Conservation (phyloP, 1,140 invertebrate genomes). For the Aleiodes sp. region DNA sequence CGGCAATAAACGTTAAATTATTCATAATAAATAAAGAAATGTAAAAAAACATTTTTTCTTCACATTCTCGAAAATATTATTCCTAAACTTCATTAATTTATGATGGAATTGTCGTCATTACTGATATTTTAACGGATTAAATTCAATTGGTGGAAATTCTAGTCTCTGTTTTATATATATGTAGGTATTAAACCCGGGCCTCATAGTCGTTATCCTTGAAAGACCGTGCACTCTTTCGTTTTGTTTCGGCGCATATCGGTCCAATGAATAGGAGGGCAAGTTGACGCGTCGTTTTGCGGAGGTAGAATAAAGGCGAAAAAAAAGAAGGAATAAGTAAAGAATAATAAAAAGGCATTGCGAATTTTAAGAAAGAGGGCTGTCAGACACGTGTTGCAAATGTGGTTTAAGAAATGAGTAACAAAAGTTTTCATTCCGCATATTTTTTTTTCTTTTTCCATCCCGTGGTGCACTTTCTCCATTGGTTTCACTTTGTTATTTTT, state of each 20-base stretch:
- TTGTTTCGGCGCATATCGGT: slow-evolving; percentile 56
- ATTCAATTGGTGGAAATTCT: slow-evolving; percentile 28
- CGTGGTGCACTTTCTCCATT: background rate
- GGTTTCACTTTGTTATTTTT: background rate
- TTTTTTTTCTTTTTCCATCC: background rate
- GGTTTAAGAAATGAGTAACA: background rate
- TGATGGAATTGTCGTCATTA: background rate
- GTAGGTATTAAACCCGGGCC: slow-evolving; percentile 39
- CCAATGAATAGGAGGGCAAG: slow-evolving; percentile 46
- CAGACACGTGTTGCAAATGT: background rate
- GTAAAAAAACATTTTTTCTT: background rate
- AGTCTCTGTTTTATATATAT: slow-evolving; percentile 20
- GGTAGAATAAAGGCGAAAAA: slow-evolving; percentile 7
- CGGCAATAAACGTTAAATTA: too few relatives aligned
- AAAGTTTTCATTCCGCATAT: background rate
- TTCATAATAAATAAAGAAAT: too few relatives aligned
- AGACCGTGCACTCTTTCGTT: slow-evolving; percentile 59
- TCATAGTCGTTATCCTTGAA: slow-evolving; percentile 66
- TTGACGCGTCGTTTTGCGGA: slow-evolving; percentile 36
- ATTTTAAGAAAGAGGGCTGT: background rate
- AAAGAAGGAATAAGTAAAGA: slow-evolving; percentile 6
- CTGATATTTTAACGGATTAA: background rate
- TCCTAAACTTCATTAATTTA: background rate
- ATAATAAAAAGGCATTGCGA: slow-evolving; percentile 10
- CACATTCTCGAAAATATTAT: background rate